These are phyloP conservation scores for Acromyrmex echinatior DNA, from an alignment of 1,140 invertebrate species.

Conservation along the genomic window DNA sequence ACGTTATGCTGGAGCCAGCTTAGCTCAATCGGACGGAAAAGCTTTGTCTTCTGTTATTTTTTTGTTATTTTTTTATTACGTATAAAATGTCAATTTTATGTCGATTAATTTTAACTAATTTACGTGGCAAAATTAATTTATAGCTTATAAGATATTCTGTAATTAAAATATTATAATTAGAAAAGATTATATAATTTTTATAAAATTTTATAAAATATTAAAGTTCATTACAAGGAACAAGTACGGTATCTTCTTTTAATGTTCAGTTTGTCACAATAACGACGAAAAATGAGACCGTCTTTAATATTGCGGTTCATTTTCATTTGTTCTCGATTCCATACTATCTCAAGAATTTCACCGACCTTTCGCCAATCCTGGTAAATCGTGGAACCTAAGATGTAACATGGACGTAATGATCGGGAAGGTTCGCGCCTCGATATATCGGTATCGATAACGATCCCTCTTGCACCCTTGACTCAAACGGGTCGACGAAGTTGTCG, in stretches of 20 bases:
- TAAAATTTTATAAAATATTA: background rate
- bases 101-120: slow-evolving; percentile 7
- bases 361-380: background rate
- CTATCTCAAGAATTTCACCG: background rate
- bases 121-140: background rate
- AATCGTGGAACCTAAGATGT: background rate
- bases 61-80: background rate
- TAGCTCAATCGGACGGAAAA: slow-evolving; percentile 45
- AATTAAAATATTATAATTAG: background rate
- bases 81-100: background rate
- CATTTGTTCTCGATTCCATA: slow-evolving; percentile 7
- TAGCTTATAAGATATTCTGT: background rate
- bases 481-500: slow-evolving; percentile 58
- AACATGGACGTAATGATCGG: background rate
- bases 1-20: slow-evolving; percentile 52
- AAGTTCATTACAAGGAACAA: background rate
- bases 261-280: background rate
- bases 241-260: background rate
- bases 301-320: slow-evolving; percentile 30
- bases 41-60: background rate
- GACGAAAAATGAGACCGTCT: slow-evolving; percentile 12
- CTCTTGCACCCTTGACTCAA: slow-evolving; percentile 6
- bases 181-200: background rate
- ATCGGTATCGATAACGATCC: background rate
- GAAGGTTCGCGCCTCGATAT: background rate